These are phyloP conservation scores for Sinopyrophorus schimmeli DNA, from an alignment of 2,888 invertebrate genomes.

Conservation along the genomic window DNA sequence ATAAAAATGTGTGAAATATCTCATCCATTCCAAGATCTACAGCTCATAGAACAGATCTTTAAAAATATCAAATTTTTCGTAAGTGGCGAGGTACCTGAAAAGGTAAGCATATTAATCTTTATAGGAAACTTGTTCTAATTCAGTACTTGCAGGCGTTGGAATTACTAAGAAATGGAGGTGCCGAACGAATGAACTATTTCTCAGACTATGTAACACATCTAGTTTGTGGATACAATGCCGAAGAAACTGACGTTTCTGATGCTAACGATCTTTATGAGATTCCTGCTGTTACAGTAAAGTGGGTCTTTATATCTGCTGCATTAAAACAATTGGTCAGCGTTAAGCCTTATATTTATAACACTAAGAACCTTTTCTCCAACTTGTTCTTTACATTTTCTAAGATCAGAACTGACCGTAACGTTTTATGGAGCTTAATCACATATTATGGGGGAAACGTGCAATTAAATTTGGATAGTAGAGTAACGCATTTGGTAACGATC, in stretches of 20 bases:
- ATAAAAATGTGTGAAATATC: constrained; percentile 54
- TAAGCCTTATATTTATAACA: constrained; percentile 72
- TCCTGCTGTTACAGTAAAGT: constrained; percentile 84
- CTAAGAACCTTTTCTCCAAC: constrained; percentile 72
- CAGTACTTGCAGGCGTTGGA: constrained; percentile 70
- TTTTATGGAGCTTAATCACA: constrained; percentile 82
- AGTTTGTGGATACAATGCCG: constrained; percentile 83
- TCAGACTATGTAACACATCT: constrained; percentile 92
- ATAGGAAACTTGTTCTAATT: constrained; percentile 5
- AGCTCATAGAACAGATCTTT: constrained; percentile 67
- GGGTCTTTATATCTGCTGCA: constrained; percentile 74
- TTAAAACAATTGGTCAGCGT: constrained; percentile 67
- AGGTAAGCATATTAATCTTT: constrained; percentile 58
- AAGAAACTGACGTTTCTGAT: constrained; percentile 85
- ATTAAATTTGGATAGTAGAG: constrained; percentile 69
- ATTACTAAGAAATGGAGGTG: constrained; percentile 83
- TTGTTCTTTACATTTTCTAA: constrained; percentile 77
- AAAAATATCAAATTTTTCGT: constrained; percentile 83
- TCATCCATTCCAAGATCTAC: constrained; percentile 54
- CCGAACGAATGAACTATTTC: constrained; percentile 83
- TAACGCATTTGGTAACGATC: constrained; percentile 84
- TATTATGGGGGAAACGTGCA: constrained; percentile 84
- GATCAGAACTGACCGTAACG: constrained; percentile 74
- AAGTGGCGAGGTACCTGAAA: constrained; percentile 76
- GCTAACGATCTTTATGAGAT: constrained; percentile 93